Conservation (phyloP, 2,888 invertebrate genomes). For the Rugalucina vietnamica region DNA sequence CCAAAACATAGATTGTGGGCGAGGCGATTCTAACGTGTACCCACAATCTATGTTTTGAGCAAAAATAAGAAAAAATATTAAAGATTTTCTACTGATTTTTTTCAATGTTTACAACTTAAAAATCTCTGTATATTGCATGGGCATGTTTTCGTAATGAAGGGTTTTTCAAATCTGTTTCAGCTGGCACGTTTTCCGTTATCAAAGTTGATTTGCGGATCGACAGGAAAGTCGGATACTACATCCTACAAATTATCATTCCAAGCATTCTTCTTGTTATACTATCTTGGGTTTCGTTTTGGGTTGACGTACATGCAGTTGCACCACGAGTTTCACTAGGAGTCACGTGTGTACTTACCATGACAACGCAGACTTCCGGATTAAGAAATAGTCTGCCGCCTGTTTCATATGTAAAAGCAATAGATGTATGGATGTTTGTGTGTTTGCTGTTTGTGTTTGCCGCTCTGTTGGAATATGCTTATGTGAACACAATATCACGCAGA, state of each 20-base stretch:
- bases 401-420: slow-evolving; percentile 56
- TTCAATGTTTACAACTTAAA: too few relatives aligned
- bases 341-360: slow-evolving; percentile 63
- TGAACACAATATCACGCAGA: slow-evolving; percentile 47
- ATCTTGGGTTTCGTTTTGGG: slow-evolving; percentile 88
- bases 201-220: slow-evolving; percentile 89
- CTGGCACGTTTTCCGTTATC: slow-evolving; percentile 39
- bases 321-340: slow-evolving; percentile 63
- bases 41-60: too few relatives aligned
- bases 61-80: too few relatives aligned
- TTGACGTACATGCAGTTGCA: slow-evolving; percentile 59
- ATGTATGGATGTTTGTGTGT: slow-evolving; percentile 61
- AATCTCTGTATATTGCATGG: too few relatives aligned
- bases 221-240: slow-evolving; percentile 91
- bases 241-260: slow-evolving; percentile 85
- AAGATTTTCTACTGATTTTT: too few relatives aligned
- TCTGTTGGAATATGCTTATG: slow-evolving; percentile 58
- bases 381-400: slow-evolving; percentile 55
- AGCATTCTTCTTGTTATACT: slow-evolving; percentile 84
- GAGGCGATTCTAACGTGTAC: too few relatives aligned
- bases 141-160: background rate
- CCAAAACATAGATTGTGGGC: too few relatives aligned
- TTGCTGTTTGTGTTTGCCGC: slow-evolving; percentile 60
- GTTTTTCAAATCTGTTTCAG: slow-evolving; percentile 28
- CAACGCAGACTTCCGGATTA: slow-evolving; percentile 60